Percentiles rank a stretch among this genome's conserved stretches.
Evolutionary conservation across 2,888 invertebrate species (phyloP).

Genomic region (Lordiphosa fenestrarum): DNA sequence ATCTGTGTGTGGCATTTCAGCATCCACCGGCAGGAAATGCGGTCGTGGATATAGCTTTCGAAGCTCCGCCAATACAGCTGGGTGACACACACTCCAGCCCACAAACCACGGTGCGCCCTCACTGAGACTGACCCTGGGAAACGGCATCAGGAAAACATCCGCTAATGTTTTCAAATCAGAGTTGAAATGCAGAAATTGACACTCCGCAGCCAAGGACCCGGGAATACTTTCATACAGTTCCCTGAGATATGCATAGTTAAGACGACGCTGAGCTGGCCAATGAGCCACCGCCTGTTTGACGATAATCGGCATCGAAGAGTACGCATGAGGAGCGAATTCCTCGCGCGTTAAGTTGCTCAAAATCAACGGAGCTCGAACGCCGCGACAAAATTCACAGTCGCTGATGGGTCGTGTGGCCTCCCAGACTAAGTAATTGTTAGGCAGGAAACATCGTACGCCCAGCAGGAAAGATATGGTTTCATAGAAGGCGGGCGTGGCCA

Average conservation of each 20-base stretch:
- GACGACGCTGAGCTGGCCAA: constrained; percentile 88
- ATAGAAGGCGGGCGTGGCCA: constrained; percentile 78
- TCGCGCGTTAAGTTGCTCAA: constrained; percentile 85
- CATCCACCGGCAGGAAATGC: constrained; percentile 92
- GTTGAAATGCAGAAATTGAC: constrained; percentile 93
- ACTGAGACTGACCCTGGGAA: constrained; percentile 82
- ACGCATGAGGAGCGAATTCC: constrained; percentile 87
- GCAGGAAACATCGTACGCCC: constrained; percentile 87
- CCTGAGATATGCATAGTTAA: constrained; percentile 86
- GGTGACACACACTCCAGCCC: constrained; percentile 95
- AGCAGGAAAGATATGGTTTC: constrained; percentile 80
- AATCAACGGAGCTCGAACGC: constrained; percentile 85
- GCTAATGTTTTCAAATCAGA: constrained; percentile 88
- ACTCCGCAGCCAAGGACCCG: constrained; percentile 89
- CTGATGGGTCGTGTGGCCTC: constrained; percentile 92
- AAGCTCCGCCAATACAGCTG: constrained; percentile 87
- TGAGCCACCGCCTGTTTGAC: constrained; percentile 87
- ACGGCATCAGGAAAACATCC: constrained; percentile 89
- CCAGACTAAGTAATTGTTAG: constrained; percentile 92
- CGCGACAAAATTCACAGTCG: constrained; percentile 88
- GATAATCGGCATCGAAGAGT: constrained; percentile 89
- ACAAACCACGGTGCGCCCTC: constrained; percentile 92
- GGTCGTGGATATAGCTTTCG: constrained; percentile 89
- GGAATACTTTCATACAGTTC: constrained; percentile 85
- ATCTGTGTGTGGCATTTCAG: constrained; percentile 93